Evolutionary conservation across 1,140 invertebrate genomes (phyloP).

Genomic region (Vollenhovia emeryi): DNA sequence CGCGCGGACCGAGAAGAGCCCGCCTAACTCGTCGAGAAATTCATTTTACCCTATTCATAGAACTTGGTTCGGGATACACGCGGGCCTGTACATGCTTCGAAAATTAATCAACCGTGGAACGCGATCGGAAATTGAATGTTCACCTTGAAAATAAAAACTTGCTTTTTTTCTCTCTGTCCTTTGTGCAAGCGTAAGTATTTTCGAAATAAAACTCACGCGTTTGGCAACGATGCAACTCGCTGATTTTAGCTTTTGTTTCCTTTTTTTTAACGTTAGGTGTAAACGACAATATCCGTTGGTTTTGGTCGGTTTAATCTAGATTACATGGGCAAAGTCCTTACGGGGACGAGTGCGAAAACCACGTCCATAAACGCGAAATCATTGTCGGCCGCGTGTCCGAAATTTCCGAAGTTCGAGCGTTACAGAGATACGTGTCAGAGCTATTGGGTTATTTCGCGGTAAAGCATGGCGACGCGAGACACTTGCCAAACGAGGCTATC

Average conservation of each 20-base stretch:
- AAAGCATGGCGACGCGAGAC: constrained; percentile 58
- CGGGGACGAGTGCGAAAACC: neutral
- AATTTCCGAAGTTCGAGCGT: constrained; percentile 50
- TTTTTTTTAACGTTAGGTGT: too few species aligned
- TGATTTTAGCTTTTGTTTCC: neutral
- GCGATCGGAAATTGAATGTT: neutral
- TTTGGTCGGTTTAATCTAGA: neutral
- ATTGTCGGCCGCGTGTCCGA: constrained; percentile 34
- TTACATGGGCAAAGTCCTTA: neutral
- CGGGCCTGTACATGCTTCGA: neutral
- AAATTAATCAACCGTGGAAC: neutral
- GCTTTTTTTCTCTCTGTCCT: too few species aligned
- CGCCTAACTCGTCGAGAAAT: neutral
- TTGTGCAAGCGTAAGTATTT: neutral
- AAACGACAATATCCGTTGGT: neutral
- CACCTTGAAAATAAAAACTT: too few species aligned
- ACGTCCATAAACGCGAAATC: constrained; percentile 33
- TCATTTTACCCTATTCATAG: neutral
- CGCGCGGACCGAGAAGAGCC: neutral
- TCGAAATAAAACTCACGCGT: neutral
- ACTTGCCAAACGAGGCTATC: constrained; percentile 67
- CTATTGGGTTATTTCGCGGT: constrained; percentile 60
- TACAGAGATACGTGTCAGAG: constrained; percentile 53
- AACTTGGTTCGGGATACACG: neutral
- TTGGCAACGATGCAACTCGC: neutral